Evolutionary conservation across 2,113 vertebrate genomes (phyloP).

Genomic region (Bujurquina vittata): DNA sequence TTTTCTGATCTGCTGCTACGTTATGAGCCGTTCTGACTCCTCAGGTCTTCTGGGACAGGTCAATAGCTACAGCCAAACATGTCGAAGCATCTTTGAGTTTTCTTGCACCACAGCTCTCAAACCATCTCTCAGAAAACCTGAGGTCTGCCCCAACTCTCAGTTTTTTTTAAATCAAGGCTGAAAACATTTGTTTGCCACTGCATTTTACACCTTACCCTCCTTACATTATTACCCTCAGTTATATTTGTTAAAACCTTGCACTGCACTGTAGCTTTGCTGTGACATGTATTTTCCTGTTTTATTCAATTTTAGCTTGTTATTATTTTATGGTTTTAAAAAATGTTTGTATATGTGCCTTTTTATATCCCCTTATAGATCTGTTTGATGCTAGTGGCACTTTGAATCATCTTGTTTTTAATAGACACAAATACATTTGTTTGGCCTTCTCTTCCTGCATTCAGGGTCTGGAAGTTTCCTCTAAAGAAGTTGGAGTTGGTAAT

Average conservation of each 20-base stretch:
- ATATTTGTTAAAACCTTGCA: constrained; percentile 42
- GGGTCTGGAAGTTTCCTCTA: constrained; percentile 84
- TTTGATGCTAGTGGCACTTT: neutral
- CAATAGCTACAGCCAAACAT: neutral
- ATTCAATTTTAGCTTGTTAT: constrained; percentile 29
- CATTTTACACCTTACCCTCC: constrained; percentile 24
- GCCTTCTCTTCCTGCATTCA: constrained; percentile 47
- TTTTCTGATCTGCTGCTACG: constrained; percentile 46
- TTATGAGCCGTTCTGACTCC: constrained; percentile 28
- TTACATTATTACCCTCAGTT: neutral
- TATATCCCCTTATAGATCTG: constrained; percentile 16
- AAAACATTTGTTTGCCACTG: constrained; percentile 41
- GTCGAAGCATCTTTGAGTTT: neutral
- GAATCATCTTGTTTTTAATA: neutral
- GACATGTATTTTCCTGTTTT: constrained; percentile 35
- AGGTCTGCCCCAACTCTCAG: constrained; percentile 36
- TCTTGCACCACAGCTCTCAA: neutral
- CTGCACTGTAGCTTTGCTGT: constrained; percentile 22
- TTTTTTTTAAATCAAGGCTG: constrained; percentile 49
- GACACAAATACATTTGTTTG: neutral
- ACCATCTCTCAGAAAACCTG: constrained; percentile 65
- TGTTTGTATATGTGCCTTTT: neutral
- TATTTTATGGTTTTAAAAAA: constrained; percentile 21
- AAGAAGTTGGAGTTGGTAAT: constrained; percentile 77
- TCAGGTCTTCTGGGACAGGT: constrained; percentile 60